Evolutionary conservation across 1,140 invertebrate species (phyloP).

Genomic region (Pseudomyrmex pallidus): DNA sequence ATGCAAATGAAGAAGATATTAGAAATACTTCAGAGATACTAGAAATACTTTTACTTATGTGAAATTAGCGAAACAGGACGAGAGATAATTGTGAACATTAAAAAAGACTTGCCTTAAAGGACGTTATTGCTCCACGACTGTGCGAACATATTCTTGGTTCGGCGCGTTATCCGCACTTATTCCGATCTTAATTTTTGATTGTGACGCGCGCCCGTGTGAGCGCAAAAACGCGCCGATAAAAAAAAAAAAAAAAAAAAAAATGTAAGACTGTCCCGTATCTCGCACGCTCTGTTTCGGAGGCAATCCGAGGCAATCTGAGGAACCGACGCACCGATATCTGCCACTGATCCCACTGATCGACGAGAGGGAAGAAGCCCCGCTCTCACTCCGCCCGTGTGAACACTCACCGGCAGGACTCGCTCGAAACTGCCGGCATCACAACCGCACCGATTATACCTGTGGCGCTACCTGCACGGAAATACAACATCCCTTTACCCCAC

Average conservation of each 20-base stretch:
- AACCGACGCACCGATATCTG: conserved; percentile 14
- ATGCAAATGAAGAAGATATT: too few species aligned
- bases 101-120: conserved; percentile 39
- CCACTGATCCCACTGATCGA: conserved; percentile 4
- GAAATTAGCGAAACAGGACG: background rate
- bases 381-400: conserved; percentile 7
- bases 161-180: conserved; percentile 21
- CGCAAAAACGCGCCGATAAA: conserved; percentile 26
- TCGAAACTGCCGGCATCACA: conserved; percentile 68
- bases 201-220: background rate
- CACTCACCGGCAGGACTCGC: conserved; percentile 68
- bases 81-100: background rate
- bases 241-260: background rate
- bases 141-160: conserved; percentile 18
- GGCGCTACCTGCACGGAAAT: conserved; percentile 62
- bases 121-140: background rate
- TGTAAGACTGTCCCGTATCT: conserved; percentile 13
- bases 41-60: too few species aligned
- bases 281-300: conserved; percentile 16
- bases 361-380: conserved; percentile 40
- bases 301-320: conserved; percentile 27
- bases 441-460: conserved; percentile 37
- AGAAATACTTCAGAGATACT: too few species aligned
- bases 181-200: conserved; percentile 8
- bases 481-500: conserved; percentile 35